A percentile compares a stretch with the other conserved stretches of the same genome.
Conservation (phyloP, 2,113 vertebrate species). For the Myiopsitta monachus region DNA sequence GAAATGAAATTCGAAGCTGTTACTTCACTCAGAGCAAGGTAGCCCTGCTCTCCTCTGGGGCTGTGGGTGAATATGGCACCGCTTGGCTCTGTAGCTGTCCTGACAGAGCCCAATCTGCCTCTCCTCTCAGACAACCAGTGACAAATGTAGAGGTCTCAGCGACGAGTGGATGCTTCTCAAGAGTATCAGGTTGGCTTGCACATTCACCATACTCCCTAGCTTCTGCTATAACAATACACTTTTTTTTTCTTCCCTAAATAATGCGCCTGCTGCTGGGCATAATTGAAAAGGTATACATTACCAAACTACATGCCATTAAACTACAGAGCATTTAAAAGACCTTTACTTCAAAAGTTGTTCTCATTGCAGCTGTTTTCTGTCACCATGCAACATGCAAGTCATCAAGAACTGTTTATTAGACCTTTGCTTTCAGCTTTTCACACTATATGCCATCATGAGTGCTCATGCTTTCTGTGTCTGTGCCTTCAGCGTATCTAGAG, state of each 20-base stretch:
- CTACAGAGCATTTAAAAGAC: neutral
- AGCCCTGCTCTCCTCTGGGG: accelerated
- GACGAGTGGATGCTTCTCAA: neutral
- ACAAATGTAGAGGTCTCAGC: neutral
- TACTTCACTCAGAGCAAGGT: neutral
- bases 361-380: neutral
- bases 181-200: neutral
- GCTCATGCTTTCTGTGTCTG: neutral
- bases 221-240: neutral
- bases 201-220: neutral
- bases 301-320: neutral
- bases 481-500: neutral
- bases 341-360: neutral
- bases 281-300: neutral
- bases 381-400: neutral
- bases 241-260: neutral
- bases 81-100: neutral
- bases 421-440: neutral
- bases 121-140: neutral
- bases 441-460: neutral
- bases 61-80: accelerated
- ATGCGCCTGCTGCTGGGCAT: neutral
- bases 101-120: neutral
- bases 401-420: neutral
- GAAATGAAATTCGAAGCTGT: neutral